Evolutionary conservation across 2,888 invertebrate species (phyloP).

Genomic region (Himalopsyche kuldschensis): DNA sequence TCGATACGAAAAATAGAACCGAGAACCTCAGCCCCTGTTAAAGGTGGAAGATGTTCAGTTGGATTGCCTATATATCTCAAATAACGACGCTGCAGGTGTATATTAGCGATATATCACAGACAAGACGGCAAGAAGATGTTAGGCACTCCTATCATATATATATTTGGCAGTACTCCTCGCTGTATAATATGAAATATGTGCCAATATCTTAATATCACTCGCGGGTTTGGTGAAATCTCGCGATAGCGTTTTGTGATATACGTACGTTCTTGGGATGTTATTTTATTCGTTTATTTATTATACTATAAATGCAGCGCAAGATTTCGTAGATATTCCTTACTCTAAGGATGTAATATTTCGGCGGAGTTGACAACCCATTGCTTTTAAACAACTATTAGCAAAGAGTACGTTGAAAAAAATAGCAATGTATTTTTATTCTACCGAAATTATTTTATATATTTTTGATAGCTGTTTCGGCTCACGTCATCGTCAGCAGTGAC

Average conservation of each 20-base stretch:
- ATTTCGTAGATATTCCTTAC: too few species aligned
- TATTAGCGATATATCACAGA: slow-evolving; percentile 35
- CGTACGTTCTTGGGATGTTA: too few species aligned
- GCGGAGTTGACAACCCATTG: too few species aligned
- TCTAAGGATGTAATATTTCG: too few species aligned
- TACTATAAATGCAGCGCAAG: too few species aligned
- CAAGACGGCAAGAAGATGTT: neutral
- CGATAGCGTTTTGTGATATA: neutral
- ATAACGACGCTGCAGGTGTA: slow-evolving; percentile 37
- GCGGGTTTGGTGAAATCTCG: slow-evolving; percentile 3
- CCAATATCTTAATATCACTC: slow-evolving; percentile 37
- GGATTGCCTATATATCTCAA: slow-evolving; percentile 37
- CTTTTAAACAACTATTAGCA: too few species aligned
- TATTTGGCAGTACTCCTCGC: slow-evolving; percentile 6
- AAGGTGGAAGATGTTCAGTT: slow-evolving; percentile 28
- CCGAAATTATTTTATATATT: too few species aligned
- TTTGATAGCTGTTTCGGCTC: too few species aligned
- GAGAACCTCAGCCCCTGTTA: neutral
- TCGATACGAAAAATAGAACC: neutral
- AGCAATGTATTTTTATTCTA: too few species aligned
- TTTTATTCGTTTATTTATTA: too few species aligned
- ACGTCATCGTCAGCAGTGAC: too few species aligned
- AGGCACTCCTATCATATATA: neutral
- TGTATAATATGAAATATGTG: slow-evolving; percentile 36
- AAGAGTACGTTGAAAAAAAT: too few species aligned